Percentiles rank a stretch among this genome's conserved stretches.
phyloP scores from a whole-genome alignment of 1,140 invertebrate species.

The Thalassaphorura encarpata region DNA sequence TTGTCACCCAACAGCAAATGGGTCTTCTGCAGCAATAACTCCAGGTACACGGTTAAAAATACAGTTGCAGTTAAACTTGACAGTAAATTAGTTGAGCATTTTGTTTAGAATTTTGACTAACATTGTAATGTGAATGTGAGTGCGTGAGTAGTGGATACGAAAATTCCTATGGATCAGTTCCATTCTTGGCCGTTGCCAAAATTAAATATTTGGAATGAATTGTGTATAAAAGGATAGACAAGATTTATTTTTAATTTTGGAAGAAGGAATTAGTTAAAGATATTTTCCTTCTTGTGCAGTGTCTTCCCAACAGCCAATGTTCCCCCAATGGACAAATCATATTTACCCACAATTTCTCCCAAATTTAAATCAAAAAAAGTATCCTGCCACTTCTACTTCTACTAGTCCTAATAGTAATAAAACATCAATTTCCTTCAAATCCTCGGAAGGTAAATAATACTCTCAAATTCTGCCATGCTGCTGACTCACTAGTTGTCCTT shows the following conservation, averaged over 20 bases:
- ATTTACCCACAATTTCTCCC: constrained; percentile 84
- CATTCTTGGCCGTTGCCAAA: too few relatives aligned
- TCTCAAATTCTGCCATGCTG: background rate
- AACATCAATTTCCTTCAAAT: constrained; percentile 16
- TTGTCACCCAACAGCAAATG: constrained; percentile 9
- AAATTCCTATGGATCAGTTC: too few relatives aligned
- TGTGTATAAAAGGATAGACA: too few relatives aligned
- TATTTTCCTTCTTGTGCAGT: background rate
- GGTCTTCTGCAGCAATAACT: constrained; percentile 5
- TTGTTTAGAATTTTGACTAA: too few relatives aligned
- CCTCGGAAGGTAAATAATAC: constrained; percentile 19
- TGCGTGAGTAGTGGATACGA: too few relatives aligned
- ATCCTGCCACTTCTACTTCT: constrained; percentile 11
- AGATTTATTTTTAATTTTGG: too few relatives aligned
- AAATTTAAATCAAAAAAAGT: constrained; percentile 38
- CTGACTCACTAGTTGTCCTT: too few relatives aligned
- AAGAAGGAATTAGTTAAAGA: too few relatives aligned
- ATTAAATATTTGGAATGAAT: too few relatives aligned
- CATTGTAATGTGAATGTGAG: too few relatives aligned
- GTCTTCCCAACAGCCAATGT: constrained; percentile 49
- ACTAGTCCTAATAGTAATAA: constrained; percentile 13
- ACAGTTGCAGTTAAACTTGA: background rate
- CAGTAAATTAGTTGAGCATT: background rate
- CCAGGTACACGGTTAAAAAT: constrained; percentile 1
- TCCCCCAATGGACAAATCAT: constrained; percentile 84